Evolutionary conservation across 2,113 vertebrate species (phyloP).

Genomic region (Heterotilapia buettikoferi): DNA sequence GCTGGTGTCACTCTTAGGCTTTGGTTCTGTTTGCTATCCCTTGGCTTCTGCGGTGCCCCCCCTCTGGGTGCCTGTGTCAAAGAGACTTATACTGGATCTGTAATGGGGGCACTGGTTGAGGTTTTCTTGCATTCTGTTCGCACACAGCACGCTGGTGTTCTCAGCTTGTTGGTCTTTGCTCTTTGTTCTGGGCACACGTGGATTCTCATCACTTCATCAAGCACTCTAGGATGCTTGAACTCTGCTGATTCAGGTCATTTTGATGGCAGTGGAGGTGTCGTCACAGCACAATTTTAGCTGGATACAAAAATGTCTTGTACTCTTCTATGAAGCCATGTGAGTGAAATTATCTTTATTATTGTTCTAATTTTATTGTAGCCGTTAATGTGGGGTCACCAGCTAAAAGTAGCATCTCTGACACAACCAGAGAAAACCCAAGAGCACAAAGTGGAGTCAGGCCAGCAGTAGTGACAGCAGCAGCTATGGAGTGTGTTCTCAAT

Average conservation of each 20-base stretch:
- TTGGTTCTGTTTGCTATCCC: not conserved
- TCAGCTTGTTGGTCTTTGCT: not conserved
- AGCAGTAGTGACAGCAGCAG: not conserved
- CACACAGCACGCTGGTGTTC: not conserved
- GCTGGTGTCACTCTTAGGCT: not conserved
- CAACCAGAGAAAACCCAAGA: not conserved
- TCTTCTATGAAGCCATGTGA: not conserved
- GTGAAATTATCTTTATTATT: not conserved
- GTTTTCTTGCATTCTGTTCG: not conserved
- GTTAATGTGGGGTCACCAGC: not conserved
- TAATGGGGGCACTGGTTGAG: not conserved
- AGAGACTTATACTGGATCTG: not conserved
- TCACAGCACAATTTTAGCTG: not conserved
- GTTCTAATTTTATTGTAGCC: not conserved
- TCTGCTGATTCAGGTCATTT: not conserved
- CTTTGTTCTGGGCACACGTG: not conserved
- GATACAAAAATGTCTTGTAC: not conserved
- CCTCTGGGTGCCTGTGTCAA: not conserved
- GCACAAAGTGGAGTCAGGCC: not conserved
- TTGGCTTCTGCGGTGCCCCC: not conserved
- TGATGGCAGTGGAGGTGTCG: not conserved
- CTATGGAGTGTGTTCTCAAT: conserved; percentile 14
- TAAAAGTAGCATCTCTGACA: not conserved
- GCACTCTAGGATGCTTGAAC: not conserved
- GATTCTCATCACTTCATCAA: not conserved